A percentile compares a stretch with the other conserved stretches of the same genome.
phyloP scores from a whole-genome alignment of 2,113 vertebrate genomes.

The Megalops atlanticus region DNA sequence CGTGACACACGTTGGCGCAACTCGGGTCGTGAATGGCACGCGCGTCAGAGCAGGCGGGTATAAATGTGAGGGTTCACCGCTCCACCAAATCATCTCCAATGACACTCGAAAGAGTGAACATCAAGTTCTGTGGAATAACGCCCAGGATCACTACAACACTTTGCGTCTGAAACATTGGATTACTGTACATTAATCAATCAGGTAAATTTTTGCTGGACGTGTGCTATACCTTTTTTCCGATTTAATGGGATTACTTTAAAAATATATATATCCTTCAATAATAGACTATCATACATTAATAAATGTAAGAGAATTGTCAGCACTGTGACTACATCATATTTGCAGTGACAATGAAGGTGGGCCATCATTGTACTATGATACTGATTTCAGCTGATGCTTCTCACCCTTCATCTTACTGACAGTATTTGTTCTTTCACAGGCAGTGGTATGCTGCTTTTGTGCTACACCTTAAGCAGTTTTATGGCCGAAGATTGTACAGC shows the following conservation, averaged over 20 bases:
- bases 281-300: background rate
- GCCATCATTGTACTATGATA: too few relatives aligned
- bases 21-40: background rate
- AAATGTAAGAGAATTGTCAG: too few relatives aligned
- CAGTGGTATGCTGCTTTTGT: slow-evolving; percentile 18
- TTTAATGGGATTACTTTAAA: too few relatives aligned
- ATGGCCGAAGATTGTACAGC: slow-evolving; percentile 13
- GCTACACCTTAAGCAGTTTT: slow-evolving; percentile 14
- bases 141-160: background rate
- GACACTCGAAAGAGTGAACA: background rate
- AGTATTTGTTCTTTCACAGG: background rate
- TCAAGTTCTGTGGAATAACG: background rate
- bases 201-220: too few relatives aligned
- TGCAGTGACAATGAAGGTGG: too few relatives aligned
- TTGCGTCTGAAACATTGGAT: slow-evolving; percentile 7
- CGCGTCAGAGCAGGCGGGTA: slow-evolving; percentile 9
- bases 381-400: background rate
- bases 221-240: too few relatives aligned
- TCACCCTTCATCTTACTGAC: background rate
- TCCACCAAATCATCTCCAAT: background rate
- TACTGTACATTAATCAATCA: background rate
- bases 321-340: too few relatives aligned
- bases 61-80: background rate
- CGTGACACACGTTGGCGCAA: background rate
- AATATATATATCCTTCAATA: background rate